Base-by-base conservation (phyloP, 2,888 invertebrate genomes). In the Cheilosia grossa region DNA sequence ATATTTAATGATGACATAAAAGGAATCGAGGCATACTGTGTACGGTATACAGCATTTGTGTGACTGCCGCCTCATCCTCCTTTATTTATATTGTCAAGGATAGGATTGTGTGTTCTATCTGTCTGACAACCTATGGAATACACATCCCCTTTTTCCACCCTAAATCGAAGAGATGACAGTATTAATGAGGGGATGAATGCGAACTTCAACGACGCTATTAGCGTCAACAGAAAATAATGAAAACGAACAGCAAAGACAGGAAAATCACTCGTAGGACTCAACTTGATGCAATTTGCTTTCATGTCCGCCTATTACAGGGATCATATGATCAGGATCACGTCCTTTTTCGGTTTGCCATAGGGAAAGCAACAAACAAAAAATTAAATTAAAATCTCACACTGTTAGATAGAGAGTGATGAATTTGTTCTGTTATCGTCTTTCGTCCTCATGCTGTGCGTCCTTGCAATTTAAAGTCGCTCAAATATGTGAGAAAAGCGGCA, bases 381-480 rank as follows among this genome's bases (percentile, higher is more conserved):
- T 67, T 72, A 85, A 85, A 81, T 85, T 85, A 85, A 85, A 81
- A 85, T 81, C 81, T 85, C 81, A 81, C 81, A 81, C 74, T 61
- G 56, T 53, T 72, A 21, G 70, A 15, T 10, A n/a, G 10, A 54
- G 61, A 59, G 63, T 85, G 85, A 81, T 85, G 85, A 61, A 72
- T 85, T 85, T 77, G 81, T 67, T 77, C 44, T 75, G 75, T 78
- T 82, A 78, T 82, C 67, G 78, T 78, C 19, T 49, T 19, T 24
- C 78, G 67, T 67, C 75, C 58, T 77, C 59, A 13, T 2, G 3
- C 3, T 37, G 59, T 66, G 53, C 59, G 56, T 72, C 67, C 66
- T 69, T 81, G 81, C 77, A 77, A 75, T 85, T 85, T 85, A 70
- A 81, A 81, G 75, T 75, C 80, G 53, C 59, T 80, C 81, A 70